These are phyloP conservation scores for Amblyjoppa proteus DNA, from an alignment of 2,888 invertebrate species.

Conservation along the genomic window DNA sequence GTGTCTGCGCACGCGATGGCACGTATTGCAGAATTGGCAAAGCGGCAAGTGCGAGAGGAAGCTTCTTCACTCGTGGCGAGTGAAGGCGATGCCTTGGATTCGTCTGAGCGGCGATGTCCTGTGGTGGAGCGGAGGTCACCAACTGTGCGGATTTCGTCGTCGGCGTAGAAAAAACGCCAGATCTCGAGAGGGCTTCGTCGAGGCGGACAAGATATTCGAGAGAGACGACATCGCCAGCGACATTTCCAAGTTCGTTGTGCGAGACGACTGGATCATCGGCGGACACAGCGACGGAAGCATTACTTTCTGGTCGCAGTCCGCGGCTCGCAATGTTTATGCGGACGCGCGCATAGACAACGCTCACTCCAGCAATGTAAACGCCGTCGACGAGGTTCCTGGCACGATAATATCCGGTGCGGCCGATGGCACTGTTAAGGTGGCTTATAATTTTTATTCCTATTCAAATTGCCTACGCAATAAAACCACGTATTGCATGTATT, in stretches of 20 bases:
- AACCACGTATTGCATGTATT: too few relatives aligned
- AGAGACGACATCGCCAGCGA: conserved; percentile 79
- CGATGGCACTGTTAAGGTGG: conserved; percentile 84
- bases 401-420: conserved; percentile 85
- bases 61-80: conserved; percentile 84
- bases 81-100: conserved; percentile 87
- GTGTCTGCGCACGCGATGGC: conserved; percentile 82
- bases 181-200: conserved; percentile 76
- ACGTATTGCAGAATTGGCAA: conserved; percentile 87
- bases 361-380: conserved; percentile 84
- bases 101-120: conserved; percentile 85
- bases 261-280: conserved; percentile 82
- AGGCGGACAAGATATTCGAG: conserved; percentile 70
- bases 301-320: conserved; percentile 79
- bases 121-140: conserved; percentile 86
- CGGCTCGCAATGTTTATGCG: conserved; percentile 47
- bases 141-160: conserved; percentile 78
- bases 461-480: too few relatives aligned
- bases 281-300: conserved; percentile 85
- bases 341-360: conserved; percentile 76
- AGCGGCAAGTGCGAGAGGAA: conserved; percentile 86
- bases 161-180: conserved; percentile 2
- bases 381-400: conserved; percentile 84
- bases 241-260: conserved; percentile 85
- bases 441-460: conserved; percentile 18